Base-by-base conservation (phyloP, 2,113 vertebrate genomes). In the Cynoglossus semilaevis region DNA sequence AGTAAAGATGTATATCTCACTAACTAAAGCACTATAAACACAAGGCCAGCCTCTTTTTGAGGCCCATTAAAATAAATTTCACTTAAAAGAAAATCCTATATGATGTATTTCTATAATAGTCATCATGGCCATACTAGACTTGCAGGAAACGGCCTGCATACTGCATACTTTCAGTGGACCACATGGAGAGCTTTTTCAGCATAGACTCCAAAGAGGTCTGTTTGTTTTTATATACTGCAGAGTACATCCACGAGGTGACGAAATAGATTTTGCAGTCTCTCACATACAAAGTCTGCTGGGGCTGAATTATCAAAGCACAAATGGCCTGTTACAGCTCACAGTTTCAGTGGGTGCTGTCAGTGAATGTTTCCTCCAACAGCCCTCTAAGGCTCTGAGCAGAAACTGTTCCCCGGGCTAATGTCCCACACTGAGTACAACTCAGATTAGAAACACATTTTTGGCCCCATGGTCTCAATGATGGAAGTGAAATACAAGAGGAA, bases 361-460 rank as follows among this genome's bases (percentile, higher is more conserved):
- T 51, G 53, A 58, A 60, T 62, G 59, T 64, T 69, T 66, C 61
- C 52, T 63, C 35, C 57, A 47, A 49, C 51, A 63, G 62, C 41
- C 67, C 76, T 78, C 74, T 63, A 64, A 63, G 63, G 58, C 63
- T 76, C 56, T 56, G 65, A 60, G 67, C 65, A 80, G 51, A 68
- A 67, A 79, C 56, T 77, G 58, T 36, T 37, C 53, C n/a, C 38
- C 52, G 67, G 61, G 54, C 67, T 62, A 49, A 73, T 71, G 54
- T 80, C 67, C 38, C 38, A 41, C 4, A 41, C 22, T 41, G 38
- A 41, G 38, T 12, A 41, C 38, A 41, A 12, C 81, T 44, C 46
- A 50, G 72, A 87, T 75, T 81, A 59, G 67, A 84, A 84, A 76
- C 81, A 87, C 61, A 79, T 84, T 79, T 81, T 46, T 82, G 67